Evolutionary conservation across 2,113 vertebrate species (phyloP).

Genomic region (Embiotoca jacksoni): DNA sequence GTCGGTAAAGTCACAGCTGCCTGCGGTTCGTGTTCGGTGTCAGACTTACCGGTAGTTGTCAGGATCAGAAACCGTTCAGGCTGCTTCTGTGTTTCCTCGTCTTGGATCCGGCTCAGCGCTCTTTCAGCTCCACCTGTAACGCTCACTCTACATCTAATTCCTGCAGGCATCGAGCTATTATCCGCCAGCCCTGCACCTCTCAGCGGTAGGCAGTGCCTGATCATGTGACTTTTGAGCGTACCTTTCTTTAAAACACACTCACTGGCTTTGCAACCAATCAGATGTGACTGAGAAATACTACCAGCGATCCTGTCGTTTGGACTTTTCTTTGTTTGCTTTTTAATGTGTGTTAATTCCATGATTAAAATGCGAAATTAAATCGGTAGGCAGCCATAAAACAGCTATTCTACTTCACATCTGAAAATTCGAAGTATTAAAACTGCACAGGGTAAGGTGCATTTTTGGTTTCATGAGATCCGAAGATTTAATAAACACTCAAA

Average conservation of each 20-base stretch:
- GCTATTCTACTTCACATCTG: too few species aligned
- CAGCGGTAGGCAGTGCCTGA: slow-evolving; percentile 22
- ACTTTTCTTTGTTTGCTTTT: background rate
- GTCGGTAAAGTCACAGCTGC: background rate
- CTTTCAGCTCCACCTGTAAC: slow-evolving; percentile 67
- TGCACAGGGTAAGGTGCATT: background rate
- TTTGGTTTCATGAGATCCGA: background rate
- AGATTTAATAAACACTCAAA: background rate
- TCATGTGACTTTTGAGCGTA: slow-evolving; percentile 58
- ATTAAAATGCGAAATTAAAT: too few species aligned
- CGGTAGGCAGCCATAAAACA: too few species aligned
- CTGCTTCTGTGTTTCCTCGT: background rate
- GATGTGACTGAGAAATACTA: background rate
- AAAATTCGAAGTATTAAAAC: too few species aligned
- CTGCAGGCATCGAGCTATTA: slow-evolving; percentile 43
- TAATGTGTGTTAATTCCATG: background rate
- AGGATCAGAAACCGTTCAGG: background rate
- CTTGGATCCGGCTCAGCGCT: background rate
- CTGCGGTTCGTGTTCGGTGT: background rate
- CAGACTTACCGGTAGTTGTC: slow-evolving; percentile 47
- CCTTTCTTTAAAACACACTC: slow-evolving; percentile 30
- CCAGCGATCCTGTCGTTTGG: too few species aligned
- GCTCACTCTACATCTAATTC: slow-evolving; percentile 40
- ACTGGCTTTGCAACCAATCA: slow-evolving; percentile 3
- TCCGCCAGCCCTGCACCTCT: slow-evolving; percentile 1